Evolutionary conservation across 1,140 invertebrate species (phyloP).

Genomic region (Bombus confusus): DNA sequence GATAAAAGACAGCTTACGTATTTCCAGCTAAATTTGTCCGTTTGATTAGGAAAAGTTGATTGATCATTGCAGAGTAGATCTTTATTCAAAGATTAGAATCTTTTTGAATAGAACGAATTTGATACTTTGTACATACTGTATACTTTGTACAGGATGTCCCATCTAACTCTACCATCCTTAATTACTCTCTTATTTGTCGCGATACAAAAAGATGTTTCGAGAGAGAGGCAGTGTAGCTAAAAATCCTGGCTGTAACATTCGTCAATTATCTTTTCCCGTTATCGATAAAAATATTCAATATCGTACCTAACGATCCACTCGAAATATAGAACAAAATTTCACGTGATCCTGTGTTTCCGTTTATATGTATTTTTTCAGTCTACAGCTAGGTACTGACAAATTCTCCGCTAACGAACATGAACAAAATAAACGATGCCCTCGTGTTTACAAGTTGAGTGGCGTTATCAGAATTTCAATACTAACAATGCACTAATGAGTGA

Average conservation of each 20-base stretch:
- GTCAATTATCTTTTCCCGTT: neutral
- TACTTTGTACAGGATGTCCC: neutral
- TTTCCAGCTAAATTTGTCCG: neutral
- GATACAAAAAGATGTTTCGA: neutral
- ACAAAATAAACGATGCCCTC: neutral
- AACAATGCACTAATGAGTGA: neutral
- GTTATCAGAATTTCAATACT: neutral
- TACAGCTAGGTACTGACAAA: neutral
- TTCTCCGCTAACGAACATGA: neutral
- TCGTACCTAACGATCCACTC: neutral
- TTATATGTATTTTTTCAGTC: neutral
- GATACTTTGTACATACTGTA: no score
- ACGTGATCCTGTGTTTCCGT: neutral
- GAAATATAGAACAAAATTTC: constrained; percentile 11
- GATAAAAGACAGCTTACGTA: neutral
- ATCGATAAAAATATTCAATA: neutral
- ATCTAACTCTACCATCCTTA: no score
- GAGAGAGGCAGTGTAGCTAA: no score
- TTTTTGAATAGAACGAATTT: no score
- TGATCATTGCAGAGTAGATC: neutral
- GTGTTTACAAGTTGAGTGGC: neutral
- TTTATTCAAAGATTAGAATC: neutral
- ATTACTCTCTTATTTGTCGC: no score
- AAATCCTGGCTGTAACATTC: neutral
- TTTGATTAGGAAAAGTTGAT: neutral